Percentiles rank a stretch among this genome's conserved stretches.
Conservation (phyloP, 2,113 vertebrate species). For the Mormoops blainvillei region DNA sequence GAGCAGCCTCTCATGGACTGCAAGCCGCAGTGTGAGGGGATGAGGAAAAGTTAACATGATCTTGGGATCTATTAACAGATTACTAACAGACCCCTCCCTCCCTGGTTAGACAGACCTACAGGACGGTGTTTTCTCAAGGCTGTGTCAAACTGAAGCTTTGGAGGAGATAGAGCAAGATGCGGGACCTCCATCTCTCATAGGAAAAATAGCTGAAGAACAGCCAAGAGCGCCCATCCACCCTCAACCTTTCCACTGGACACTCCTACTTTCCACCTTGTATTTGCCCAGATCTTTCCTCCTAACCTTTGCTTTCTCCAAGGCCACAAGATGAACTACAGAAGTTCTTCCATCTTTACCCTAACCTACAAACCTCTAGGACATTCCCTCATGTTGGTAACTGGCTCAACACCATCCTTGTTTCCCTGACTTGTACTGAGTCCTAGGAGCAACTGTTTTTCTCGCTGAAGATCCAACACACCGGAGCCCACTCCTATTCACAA, state of each 20-base stretch:
- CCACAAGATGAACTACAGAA: not conserved
- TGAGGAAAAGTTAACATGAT: not conserved
- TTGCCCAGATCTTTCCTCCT: not conserved
- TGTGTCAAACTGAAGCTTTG: not conserved
- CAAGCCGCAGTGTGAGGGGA: not conserved
- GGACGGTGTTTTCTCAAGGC: not conserved
- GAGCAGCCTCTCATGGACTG: not conserved
- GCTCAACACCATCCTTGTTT: not conserved
- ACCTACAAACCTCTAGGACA: not conserved
- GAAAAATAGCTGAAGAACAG: not conserved
- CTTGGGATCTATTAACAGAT: not conserved
- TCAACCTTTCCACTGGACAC: not conserved
- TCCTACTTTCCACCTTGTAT: not conserved
- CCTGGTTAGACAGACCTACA: not conserved
- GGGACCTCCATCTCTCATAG: not conserved
- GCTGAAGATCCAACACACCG: not conserved
- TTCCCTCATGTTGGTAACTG: not conserved
- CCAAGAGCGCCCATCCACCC: not conserved
- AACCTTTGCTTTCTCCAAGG: not conserved
- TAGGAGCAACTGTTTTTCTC: not conserved
- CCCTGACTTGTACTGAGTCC: not conserved
- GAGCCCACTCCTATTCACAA: not conserved
- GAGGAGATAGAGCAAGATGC: not conserved
- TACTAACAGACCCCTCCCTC: not conserved
- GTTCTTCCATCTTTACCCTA: not conserved